These are phyloP conservation scores for Oenanthe oenanthe DNA, from an alignment of 2,113 vertebrate species.

Conservation along the genomic window DNA sequence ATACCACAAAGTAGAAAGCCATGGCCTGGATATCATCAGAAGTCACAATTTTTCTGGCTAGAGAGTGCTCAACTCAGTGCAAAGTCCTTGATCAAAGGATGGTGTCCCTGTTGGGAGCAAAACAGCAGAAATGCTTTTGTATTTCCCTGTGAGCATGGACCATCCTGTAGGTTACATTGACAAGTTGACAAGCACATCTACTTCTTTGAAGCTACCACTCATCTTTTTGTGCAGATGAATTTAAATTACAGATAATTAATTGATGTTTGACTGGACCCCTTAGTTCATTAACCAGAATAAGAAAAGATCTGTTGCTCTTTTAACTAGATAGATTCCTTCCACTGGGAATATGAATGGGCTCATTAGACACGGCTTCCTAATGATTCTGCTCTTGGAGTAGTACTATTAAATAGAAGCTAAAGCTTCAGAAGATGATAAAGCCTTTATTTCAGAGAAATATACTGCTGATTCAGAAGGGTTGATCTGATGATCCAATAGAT, in stretches of 20 bases:
- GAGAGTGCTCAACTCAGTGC: not conserved
- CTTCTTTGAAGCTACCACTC: not conserved
- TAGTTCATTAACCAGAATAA: not conserved
- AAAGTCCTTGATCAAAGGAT: not conserved
- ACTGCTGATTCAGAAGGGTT: not conserved
- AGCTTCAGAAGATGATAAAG: not conserved
- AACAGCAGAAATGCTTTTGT: not conserved
- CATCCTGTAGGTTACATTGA: not conserved
- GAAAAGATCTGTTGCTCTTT: not conserved
- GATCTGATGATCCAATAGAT: not conserved
- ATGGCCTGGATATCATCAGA: not conserved
- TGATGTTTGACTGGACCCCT: not conserved
- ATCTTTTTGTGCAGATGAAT: not conserved
- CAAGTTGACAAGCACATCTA: not conserved
- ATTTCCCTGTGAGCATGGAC: not conserved
- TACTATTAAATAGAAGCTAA: not conserved
- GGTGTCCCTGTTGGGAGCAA: not conserved
- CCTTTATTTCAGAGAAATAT: conserved; percentile 1
- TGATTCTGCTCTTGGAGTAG: not conserved
- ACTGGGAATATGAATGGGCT: not conserved
- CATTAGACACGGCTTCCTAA: not conserved
- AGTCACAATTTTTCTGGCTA: not conserved
- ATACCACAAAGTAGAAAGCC: not conserved
- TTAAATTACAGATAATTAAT: not conserved
- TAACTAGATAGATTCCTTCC: not conserved